Conservation (phyloP, 2,797 vertebrate genomes). For the Melanotaenia pygmaea region DNA sequence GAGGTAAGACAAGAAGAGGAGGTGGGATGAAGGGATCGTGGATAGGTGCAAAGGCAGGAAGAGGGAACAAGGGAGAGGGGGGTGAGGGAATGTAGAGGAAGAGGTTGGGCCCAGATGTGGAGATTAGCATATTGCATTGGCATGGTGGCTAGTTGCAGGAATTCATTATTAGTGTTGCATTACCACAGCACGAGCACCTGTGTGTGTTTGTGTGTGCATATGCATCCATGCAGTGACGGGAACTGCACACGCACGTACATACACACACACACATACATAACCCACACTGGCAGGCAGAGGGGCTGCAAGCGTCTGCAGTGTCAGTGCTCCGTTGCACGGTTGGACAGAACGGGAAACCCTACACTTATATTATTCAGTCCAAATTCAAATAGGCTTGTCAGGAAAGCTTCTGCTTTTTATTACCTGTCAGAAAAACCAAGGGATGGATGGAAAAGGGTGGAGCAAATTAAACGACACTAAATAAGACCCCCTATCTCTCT, state of each 20-base stretch:
- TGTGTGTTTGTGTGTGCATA: constrained; percentile 14
- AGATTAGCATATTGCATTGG: constrained; percentile 49
- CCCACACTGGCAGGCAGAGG: constrained; percentile 34
- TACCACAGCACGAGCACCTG: constrained; percentile 47
- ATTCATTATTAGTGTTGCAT: constrained; percentile 56
- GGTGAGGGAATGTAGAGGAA: neutral
- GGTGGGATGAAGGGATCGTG: constrained; percentile 55
- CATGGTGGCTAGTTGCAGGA: constrained; percentile 43
- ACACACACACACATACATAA: neutral
- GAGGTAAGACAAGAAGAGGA: constrained; percentile 62
- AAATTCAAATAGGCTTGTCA: constrained; percentile 83
- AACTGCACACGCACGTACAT: neutral
- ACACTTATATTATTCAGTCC: constrained; percentile 80
- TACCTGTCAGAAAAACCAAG: constrained; percentile 78
- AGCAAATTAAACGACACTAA: constrained; percentile 80
- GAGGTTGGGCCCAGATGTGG: constrained; percentile 29
- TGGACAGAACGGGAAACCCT: constrained; percentile 70
- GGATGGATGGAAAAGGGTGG: constrained; percentile 69
- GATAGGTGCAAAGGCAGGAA: constrained; percentile 29
- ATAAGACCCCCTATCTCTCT: constrained; percentile 69
- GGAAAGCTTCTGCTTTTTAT: constrained; percentile 73
- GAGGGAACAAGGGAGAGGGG: constrained; percentile 8
- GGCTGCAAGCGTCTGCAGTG: constrained; percentile 37
- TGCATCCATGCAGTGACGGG: neutral
- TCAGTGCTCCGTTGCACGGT: constrained; percentile 53